These are phyloP conservation scores for Charadrius vociferus DNA, from an alignment of 2,113 vertebrate genomes.

Conservation along the genomic window DNA sequence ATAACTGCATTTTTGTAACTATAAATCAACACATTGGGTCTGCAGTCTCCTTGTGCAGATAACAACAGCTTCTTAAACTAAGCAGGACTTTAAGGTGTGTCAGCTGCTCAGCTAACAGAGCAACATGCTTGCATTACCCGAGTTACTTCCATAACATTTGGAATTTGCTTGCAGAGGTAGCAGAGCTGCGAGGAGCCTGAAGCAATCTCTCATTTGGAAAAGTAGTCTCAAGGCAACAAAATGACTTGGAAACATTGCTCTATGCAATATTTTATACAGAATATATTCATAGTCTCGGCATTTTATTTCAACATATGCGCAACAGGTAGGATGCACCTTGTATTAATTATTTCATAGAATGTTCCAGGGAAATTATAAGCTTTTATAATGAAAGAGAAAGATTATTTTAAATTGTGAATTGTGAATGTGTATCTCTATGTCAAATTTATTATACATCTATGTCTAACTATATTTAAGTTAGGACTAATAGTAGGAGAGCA, in stretches of 20 bases:
- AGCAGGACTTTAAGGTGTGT: conserved; percentile 66
- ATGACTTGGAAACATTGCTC: conserved; percentile 30
- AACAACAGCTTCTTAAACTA: background rate
- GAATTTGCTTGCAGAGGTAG: conserved; percentile 27
- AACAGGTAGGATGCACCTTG: conserved; percentile 53
- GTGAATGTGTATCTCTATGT: background rate
- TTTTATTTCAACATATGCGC: background rate
- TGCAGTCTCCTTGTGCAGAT: background rate
- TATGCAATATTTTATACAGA: background rate
- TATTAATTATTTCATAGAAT: background rate
- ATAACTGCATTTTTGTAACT: background rate
- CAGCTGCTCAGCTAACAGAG: conserved; percentile 52
- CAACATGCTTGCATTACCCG: conserved; percentile 31
- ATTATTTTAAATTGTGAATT: background rate
- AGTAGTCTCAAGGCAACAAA: background rate
- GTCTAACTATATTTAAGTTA: background rate
- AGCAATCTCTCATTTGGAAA: background rate
- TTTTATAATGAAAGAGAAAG: background rate
- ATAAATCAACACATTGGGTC: background rate
- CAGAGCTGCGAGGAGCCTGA: background rate
- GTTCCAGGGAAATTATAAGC: background rate
- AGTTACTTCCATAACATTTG: conserved; percentile 49
- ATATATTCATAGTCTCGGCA: background rate
- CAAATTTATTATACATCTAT: background rate
- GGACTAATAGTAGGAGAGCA: background rate